Percentiles rank a stretch among this genome's conserved stretches.
These are phyloP conservation scores for Simalia tracyae DNA, from an alignment of 2,797 vertebrate species.

Conservation along the genomic window DNA sequence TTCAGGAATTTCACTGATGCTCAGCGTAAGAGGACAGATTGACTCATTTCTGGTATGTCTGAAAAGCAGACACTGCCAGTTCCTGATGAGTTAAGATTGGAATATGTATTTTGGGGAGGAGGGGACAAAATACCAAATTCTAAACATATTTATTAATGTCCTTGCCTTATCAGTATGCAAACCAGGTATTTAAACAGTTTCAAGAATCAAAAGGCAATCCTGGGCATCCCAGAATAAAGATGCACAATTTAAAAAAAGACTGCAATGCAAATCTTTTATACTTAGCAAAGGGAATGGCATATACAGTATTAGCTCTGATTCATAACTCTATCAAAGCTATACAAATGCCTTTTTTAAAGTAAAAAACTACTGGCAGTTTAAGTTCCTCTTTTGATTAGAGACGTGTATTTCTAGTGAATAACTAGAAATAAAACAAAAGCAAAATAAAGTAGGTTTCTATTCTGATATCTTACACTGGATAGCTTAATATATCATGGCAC, in stretches of 20 bases:
- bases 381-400: not conserved
- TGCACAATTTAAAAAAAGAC: not conserved
- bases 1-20: not conserved
- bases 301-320: not conserved
- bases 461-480: not conserved
- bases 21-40: not conserved
- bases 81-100: not conserved
- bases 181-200: not conserved
- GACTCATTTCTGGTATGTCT: not conserved
- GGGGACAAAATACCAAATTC: not conserved
- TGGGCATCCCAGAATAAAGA: not conserved
- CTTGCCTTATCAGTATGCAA: not conserved
- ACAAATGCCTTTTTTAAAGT: not conserved
- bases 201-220: not conserved
- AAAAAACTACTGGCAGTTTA: not conserved
- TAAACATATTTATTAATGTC: not conserved
- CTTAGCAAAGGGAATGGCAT: not conserved
- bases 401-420: not conserved
- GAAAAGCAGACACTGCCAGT: not conserved
- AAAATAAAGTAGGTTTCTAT: not conserved
- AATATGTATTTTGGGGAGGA: not conserved
- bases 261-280: not conserved
- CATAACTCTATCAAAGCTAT: not conserved
- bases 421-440: not conserved
- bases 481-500: not conserved